Percentiles rank a stretch among this genome's conserved stretches.
phyloP scores from a whole-genome alignment of 2,888 invertebrate genomes.

The Neuroscelio doddi region DNA sequence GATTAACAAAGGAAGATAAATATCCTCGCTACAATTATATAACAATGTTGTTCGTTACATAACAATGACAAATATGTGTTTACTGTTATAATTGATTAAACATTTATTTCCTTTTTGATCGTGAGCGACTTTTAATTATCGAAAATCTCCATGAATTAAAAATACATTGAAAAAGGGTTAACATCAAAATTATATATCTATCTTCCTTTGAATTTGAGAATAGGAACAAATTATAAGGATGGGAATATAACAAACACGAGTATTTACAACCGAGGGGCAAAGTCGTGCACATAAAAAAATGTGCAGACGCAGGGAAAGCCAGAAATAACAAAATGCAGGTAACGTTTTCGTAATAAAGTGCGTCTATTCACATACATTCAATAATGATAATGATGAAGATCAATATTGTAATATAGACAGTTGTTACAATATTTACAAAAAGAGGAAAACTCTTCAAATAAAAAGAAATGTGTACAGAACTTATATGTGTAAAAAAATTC shows the following conservation, averaged over 20 bases:
- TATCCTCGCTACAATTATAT: constrained; percentile 34
- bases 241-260: constrained; percentile 19
- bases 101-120: too few relatives aligned
- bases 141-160: too few relatives aligned
- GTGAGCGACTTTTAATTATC: too few relatives aligned
- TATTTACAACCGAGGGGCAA: constrained; percentile 51
- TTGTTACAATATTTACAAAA: constrained; percentile 45
- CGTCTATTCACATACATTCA: constrained; percentile 64
- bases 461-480: constrained; percentile 34
- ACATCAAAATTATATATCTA: too few relatives aligned
- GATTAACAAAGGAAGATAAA: constrained; percentile 48
- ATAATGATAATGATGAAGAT: constrained; percentile 46
- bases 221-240: constrained; percentile 16
- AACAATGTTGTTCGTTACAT: too few relatives aligned
- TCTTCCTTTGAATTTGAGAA: too few relatives aligned
- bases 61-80: too few relatives aligned
- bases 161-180: too few relatives aligned
- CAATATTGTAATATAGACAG: too few relatives aligned
- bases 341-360: constrained; percentile 60
- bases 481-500: constrained; percentile 40
- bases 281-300: constrained; percentile 72
- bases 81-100: too few relatives aligned
- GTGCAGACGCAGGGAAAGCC: constrained; percentile 60
- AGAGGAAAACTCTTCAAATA: too few relatives aligned
- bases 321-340: constrained; percentile 64